Evolutionary conservation across 2,113 vertebrate genomes (phyloP).

Genomic region (Chionis minor): DNA sequence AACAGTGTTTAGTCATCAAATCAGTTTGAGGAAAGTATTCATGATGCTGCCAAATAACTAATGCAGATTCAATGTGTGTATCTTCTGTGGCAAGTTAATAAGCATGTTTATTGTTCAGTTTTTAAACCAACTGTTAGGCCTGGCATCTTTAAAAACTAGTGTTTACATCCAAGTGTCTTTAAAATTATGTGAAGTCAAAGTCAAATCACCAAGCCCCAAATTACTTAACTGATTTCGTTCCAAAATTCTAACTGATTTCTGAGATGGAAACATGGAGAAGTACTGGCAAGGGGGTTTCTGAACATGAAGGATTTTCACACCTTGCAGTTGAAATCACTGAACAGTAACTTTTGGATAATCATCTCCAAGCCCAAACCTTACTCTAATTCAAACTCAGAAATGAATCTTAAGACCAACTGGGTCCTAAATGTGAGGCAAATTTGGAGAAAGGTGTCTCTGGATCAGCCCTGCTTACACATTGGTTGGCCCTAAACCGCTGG

Average conservation of each 20-base stretch:
- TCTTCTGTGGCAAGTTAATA: constrained; percentile 28
- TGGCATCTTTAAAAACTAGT: constrained; percentile 8
- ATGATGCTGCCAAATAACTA: constrained; percentile 9
- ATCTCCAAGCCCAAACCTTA: neutral
- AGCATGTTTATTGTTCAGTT: neutral
- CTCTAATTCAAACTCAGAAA: neutral
- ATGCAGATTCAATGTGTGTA: neutral
- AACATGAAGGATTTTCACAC: neutral
- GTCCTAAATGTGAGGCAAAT: neutral
- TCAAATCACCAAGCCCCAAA: neutral
- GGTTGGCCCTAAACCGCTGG: neutral
- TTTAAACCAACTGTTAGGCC: neutral
- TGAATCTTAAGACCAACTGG: neutral
- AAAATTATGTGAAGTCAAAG: neutral
- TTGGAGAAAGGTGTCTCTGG: neutral
- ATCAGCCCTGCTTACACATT: neutral
- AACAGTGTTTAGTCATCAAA: constrained; percentile 31
- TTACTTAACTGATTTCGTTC: neutral
- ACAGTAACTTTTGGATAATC: neutral
- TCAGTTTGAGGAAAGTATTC: constrained; percentile 5
- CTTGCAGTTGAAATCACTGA: neutral
- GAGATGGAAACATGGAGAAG: neutral
- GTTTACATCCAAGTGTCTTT: neutral
- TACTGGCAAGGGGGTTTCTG: neutral
- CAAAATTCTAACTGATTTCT: neutral